phyloP scores from a whole-genome alignment of 2,888 invertebrate genomes.

The Monoplex corrugatus region DNA sequence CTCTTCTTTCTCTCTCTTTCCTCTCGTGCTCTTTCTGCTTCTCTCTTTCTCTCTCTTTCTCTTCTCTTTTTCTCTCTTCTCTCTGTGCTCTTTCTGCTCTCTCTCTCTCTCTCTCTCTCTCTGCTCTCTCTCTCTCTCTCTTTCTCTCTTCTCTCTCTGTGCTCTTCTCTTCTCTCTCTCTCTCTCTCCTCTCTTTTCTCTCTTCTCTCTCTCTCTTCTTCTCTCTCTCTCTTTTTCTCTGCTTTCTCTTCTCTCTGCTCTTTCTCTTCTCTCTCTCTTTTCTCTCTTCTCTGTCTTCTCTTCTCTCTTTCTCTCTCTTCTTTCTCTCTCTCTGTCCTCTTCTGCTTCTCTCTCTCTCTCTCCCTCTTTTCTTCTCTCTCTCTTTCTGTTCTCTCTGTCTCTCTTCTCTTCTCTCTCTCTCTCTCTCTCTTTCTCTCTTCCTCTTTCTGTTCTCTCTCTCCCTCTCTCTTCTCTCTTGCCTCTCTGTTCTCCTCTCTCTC shows the following conservation, averaged over 20 bases:
- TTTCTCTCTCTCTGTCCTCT: no score
- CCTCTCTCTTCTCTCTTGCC: no score
- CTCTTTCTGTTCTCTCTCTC: not conserved
- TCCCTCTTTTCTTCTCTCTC: not conserved
- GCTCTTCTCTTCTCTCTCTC: not conserved
- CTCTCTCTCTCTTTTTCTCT: not conserved
- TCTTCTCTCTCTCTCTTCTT: not conserved
- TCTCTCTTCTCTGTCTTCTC: not conserved
- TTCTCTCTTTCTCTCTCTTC: not conserved
- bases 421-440: not conserved
- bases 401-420: not conserved
- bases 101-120: no score
- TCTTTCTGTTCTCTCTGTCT: not conserved
- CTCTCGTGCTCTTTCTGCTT: no score
- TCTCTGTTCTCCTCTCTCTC: no score
- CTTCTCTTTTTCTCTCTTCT: no score
- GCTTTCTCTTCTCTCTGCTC: not conserved
- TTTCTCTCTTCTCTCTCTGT: no score
- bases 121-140: no score
- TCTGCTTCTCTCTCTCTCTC: not conserved
- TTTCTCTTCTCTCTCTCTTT: not conserved
- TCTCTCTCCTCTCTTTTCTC: not conserved
- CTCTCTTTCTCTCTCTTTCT: no score
- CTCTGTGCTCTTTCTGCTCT: no score
- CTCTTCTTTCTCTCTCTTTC: not conserved